Percentiles rank a stretch among this genome's conserved stretches.
Evolutionary conservation across 2,113 vertebrate genomes (phyloP).

Genomic region (Lipotes vexillifer): DNA sequence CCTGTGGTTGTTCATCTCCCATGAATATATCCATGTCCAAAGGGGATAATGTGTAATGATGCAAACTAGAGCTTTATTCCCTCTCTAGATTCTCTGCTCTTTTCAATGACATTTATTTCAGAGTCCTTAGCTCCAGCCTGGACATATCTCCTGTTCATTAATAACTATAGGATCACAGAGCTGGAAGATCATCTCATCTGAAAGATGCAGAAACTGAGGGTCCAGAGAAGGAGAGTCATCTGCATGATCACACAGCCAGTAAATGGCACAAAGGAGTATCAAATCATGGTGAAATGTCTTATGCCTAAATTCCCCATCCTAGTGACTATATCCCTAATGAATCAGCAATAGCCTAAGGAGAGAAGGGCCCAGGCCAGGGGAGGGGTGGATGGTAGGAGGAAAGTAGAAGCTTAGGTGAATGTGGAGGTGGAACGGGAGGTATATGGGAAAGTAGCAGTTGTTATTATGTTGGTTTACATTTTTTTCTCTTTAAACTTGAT

Average conservation of each 20-base stretch:
- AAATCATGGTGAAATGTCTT: neutral
- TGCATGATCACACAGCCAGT: neutral
- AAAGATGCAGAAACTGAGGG: slow-evolving; percentile 19
- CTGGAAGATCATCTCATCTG: neutral
- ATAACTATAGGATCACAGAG: neutral
- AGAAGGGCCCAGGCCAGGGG: neutral
- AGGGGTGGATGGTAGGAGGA: neutral
- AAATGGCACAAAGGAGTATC: neutral
- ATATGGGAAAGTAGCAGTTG: neutral
- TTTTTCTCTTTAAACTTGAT: neutral
- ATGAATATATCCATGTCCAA: slow-evolving; percentile 12
- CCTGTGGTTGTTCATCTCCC: slow-evolving; percentile 16
- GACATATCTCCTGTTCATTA: neutral
- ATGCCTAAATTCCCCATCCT: neutral
- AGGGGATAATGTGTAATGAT: neutral
- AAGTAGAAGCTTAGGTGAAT: neutral
- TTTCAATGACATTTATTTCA: slow-evolving; percentile 3
- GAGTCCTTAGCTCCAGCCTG: neutral
- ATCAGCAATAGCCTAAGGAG: neutral
- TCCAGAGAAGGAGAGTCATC: neutral
- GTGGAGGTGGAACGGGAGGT: neutral
- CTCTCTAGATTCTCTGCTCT: neutral
- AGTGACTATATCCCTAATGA: neutral
- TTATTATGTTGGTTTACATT: neutral
- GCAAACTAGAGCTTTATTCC: neutral